phyloP scores from a whole-genome alignment of 1,140 invertebrate species.

The Eubasilissa regina region DNA sequence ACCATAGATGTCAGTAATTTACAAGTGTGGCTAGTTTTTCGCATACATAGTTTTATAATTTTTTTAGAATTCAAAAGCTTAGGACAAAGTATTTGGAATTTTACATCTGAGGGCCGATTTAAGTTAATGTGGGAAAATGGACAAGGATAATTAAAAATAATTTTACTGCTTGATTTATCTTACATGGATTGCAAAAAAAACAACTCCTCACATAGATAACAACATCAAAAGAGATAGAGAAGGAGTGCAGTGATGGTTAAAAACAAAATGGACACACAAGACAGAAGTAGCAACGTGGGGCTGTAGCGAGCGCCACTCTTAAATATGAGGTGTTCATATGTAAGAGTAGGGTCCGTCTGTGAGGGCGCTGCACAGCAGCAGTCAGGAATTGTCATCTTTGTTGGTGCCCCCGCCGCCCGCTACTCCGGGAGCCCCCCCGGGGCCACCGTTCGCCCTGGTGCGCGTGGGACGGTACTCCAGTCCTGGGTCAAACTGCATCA shows the following conservation, averaged over 20 bases:
- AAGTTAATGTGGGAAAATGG: too few relatives aligned
- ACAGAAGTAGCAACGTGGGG: constrained; percentile 45
- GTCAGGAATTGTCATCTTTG: constrained; percentile 97
- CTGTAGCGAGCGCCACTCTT: constrained; percentile 57
- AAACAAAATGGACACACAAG: constrained; percentile 48
- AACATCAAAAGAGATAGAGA: constrained; percentile 21
- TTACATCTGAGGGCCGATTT: too few relatives aligned
- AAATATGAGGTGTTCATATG: constrained; percentile 70
- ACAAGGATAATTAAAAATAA: neutral
- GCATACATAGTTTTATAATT: too few relatives aligned
- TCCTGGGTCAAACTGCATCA: constrained; percentile 97
- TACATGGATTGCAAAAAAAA: constrained; percentile 17
- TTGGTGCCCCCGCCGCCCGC: constrained; percentile 72
- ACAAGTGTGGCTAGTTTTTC: too few relatives aligned
- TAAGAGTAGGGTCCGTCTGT: constrained; percentile 86
- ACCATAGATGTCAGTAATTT: too few relatives aligned
- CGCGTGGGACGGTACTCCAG: constrained; percentile 93
- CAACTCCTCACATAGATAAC: constrained; percentile 21
- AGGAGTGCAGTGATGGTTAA: constrained; percentile 37
- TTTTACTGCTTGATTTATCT: constrained; percentile 41
- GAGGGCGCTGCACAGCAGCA: constrained; percentile 98
- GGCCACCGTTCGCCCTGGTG: constrained; percentile 64
- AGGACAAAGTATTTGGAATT: too few relatives aligned
- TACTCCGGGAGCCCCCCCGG: constrained; percentile 62
- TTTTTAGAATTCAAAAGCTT: too few relatives aligned